Conservation (phyloP, 2,797 vertebrate species). For the Dipus sagitta region DNA sequence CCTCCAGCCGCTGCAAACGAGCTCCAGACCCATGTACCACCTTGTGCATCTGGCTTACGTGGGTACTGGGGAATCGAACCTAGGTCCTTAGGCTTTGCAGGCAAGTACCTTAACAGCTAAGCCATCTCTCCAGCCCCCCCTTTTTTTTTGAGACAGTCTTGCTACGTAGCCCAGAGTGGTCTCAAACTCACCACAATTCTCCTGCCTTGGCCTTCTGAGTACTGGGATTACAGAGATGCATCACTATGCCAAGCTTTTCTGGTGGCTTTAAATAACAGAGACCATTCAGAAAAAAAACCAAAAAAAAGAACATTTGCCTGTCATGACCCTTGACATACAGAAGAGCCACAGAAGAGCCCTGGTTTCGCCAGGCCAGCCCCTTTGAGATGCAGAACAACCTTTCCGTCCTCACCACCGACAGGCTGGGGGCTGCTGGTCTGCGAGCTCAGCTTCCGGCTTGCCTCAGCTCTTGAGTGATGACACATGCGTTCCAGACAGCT, state of each 20-base stretch:
- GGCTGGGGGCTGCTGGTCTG: not conserved
- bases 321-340: constrained; percentile 25
- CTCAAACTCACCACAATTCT: not conserved
- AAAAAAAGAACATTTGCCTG: constrained; percentile 45
- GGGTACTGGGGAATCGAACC: too few relatives aligned
- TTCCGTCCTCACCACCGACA: not conserved
- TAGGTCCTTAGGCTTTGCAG: too few relatives aligned
- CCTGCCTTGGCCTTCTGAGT: not conserved
- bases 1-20: too few relatives aligned
- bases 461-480: constrained; percentile 52
- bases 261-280: constrained; percentile 47
- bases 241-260: not conserved
- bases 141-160: not conserved
- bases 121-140: too few relatives aligned
- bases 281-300: constrained; percentile 30
- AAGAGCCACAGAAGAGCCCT: not conserved
- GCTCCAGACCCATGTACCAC: too few relatives aligned
- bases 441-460: constrained; percentile 16
- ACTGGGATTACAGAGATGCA: not conserved
- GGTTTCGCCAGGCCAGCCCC: not conserved
- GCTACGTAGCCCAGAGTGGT: not conserved
- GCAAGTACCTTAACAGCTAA: too few relatives aligned
- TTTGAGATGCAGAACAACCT: not conserved
- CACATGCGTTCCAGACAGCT: constrained; percentile 60
- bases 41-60: too few relatives aligned